A percentile compares a stretch with the other conserved stretches of the same genome.
phyloP scores from a whole-genome alignment of 64 coral and sea anemone species.

The Montipora sp. region DNA sequence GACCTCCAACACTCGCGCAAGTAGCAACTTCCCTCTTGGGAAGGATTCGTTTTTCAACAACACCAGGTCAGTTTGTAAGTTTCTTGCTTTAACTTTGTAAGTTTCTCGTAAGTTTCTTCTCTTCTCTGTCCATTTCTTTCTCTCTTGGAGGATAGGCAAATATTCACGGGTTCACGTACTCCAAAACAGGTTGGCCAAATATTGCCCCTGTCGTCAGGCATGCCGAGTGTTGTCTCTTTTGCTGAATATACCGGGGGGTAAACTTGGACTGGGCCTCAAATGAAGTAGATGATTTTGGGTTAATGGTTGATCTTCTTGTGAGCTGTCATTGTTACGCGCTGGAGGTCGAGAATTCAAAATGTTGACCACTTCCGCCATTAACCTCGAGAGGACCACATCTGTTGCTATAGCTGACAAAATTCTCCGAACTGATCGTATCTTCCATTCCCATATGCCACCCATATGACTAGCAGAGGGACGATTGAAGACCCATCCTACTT shows the following conservation, averaged over 20 bases:
- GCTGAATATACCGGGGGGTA: background rate
- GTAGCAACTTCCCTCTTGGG: conserved; percentile 46
- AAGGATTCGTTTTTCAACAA: conserved; percentile 48
- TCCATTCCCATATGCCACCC: conserved; percentile 38
- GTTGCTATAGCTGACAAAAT: background rate
- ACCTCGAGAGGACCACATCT: background rate
- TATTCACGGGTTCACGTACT: conserved; percentile 19
- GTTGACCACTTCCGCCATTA: conserved; percentile 32
- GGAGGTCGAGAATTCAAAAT: no score
- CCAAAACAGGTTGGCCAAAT: conserved; percentile 55
- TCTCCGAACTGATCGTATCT: background rate
- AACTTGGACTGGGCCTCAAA: no score
- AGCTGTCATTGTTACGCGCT: no score
- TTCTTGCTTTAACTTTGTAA: background rate
- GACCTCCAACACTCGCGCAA: conserved; percentile 36
- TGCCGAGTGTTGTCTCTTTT: background rate
- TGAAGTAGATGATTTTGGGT: no score
- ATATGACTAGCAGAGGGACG: conserved; percentile 6
- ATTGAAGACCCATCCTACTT: background rate
- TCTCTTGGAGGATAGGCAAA: conserved; percentile 17
- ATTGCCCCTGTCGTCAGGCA: conserved; percentile 18
- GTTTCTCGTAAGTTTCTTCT: conserved; percentile 3
- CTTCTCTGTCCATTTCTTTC: conserved; percentile 42
- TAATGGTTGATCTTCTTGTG: no score
- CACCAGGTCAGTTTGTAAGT: conserved; percentile 30